Percentiles rank a stretch among this genome's conserved stretches.
phyloP scores from a whole-genome alignment of 2,113 vertebrate species.

The Pomatostomus ruficeps region DNA sequence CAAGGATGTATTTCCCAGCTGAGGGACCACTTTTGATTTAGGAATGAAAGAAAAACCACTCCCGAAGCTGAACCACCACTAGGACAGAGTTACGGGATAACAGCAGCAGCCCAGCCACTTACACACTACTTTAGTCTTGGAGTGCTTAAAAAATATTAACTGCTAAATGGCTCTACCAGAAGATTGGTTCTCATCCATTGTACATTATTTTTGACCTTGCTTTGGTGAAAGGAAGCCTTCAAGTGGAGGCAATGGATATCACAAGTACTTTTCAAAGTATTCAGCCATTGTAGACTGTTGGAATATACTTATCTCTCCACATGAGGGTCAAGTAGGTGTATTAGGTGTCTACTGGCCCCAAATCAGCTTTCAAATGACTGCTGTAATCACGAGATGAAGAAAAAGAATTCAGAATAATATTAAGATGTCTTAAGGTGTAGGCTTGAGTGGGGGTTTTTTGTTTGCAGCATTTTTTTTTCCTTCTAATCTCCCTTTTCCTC shows the following conservation, averaged over 20 bases:
- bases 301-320: neutral
- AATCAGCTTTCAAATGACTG: neutral
- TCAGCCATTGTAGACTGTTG: neutral
- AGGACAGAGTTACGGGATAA: neutral
- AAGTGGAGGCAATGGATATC: neutral
- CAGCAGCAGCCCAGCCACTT: neutral
- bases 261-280: neutral
- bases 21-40: neutral
- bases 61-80: neutral
- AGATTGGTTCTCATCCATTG: neutral
- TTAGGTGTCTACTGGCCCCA: neutral
- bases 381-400: neutral
- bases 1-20: neutral
- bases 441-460: fast-evolving
- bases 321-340: neutral
- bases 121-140: neutral
- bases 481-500: neutral
- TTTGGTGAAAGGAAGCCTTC: neutral
- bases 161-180: neutral
- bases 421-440: neutral
- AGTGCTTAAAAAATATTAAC: neutral
- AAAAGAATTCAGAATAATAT: neutral
- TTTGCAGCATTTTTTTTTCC: neutral
- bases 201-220: neutral
- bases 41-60: neutral